Percentiles rank a stretch among this genome's conserved stretches.
Conservation (phyloP, 2,888 invertebrate genomes). For the Drosophila paranaensis region DNA sequence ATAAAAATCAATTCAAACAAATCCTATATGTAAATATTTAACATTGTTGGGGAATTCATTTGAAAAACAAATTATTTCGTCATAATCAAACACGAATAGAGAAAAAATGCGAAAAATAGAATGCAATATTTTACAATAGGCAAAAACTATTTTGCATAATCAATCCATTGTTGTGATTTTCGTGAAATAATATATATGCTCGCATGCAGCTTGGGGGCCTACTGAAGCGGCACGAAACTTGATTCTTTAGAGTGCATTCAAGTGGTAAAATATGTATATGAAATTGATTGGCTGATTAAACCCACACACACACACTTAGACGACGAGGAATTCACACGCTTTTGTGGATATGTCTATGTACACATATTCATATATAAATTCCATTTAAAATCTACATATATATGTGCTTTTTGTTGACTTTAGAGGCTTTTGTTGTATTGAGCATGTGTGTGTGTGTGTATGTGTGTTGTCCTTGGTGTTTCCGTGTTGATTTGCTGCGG, state of each 20-base stretch:
- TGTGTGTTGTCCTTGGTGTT: constrained; percentile 52
- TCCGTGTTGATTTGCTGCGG: constrained; percentile 72
- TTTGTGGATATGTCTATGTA: constrained; percentile 18
- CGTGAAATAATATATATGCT: constrained; percentile 23
- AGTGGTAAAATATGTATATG: constrained; percentile 71
- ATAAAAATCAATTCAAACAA: too few species aligned
- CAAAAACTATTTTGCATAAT: constrained; percentile 44
- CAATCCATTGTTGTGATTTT: constrained; percentile 35
- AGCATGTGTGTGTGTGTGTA: constrained; percentile 7
- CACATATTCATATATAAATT: constrained; percentile 31
- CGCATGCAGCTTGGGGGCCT: constrained; percentile 23
- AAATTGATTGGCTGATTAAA: constrained; percentile 75
- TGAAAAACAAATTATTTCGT: background rate
- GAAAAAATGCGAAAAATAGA: background rate
- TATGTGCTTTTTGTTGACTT: constrained; percentile 28
- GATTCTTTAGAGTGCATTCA: constrained; percentile 57
- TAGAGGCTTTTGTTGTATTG: constrained; percentile 38
- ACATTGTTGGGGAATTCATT: background rate
- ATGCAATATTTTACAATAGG: constrained; percentile 3
- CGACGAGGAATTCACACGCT: constrained; percentile 23
- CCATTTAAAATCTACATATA: constrained; percentile 40
- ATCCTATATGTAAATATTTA: background rate
- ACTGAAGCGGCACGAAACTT: constrained; percentile 45
- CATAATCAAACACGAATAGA: background rate
- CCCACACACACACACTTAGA: constrained; percentile 27